Evolutionary conservation across 2,113 vertebrate genomes (phyloP).

Genomic region (Cinclus cinclus): DNA sequence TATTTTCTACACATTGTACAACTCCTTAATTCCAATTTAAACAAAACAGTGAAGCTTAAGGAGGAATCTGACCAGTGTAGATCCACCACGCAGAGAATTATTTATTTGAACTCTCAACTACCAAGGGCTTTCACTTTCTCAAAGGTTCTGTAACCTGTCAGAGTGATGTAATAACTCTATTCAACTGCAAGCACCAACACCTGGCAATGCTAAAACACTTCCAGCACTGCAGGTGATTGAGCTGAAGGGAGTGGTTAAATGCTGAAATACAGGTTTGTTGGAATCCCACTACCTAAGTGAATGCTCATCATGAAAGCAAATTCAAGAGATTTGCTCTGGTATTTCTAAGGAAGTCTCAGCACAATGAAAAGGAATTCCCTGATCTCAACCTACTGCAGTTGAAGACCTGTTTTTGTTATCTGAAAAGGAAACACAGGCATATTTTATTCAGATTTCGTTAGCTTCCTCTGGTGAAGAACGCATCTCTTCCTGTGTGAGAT

Average conservation of each 20-base stretch:
- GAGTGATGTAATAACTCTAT: not conserved
- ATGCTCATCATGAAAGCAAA: slow-evolving; percentile 20
- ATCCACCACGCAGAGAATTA: not conserved
- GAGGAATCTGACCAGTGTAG: not conserved
- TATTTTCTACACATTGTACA: not conserved
- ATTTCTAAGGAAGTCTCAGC: not conserved
- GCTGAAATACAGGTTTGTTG: slow-evolving; percentile 58
- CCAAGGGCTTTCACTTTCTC: not conserved
- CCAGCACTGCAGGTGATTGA: not conserved
- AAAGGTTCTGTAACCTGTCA: not conserved
- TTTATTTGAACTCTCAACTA: not conserved
- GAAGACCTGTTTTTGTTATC: not conserved
- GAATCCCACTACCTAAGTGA: slow-evolving; percentile 11
- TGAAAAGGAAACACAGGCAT: not conserved
- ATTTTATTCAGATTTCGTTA: not conserved
- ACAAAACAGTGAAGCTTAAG: not conserved
- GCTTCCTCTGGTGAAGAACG: not conserved
- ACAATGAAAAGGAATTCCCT: not conserved
- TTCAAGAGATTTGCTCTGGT: not conserved
- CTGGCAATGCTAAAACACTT: not conserved
- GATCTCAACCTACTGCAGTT: not conserved
- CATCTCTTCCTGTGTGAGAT: not conserved
- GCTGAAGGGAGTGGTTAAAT: slow-evolving; percentile 29
- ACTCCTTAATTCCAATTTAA: not conserved
- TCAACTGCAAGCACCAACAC: not conserved